Percentiles rank a stretch among this genome's conserved stretches.
Evolutionary conservation across 2,113 vertebrate genomes (phyloP).

Genomic region (Bos indicus): DNA sequence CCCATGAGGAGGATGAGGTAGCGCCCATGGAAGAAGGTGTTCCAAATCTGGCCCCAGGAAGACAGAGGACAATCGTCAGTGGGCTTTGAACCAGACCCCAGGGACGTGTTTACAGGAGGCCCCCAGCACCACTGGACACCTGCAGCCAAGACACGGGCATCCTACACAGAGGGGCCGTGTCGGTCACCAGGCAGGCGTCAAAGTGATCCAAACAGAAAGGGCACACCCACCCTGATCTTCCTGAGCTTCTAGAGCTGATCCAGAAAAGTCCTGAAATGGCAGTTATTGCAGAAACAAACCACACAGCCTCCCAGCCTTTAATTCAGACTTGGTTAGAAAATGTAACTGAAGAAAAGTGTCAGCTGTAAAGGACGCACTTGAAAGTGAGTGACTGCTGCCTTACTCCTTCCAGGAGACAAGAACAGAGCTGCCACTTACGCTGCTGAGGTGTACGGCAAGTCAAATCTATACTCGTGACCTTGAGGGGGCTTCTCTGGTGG

Average conservation of each 20-base stretch:
- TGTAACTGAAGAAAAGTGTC: neutral
- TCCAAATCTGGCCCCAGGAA: constrained; percentile 89
- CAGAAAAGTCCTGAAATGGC: neutral
- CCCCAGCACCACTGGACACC: neutral
- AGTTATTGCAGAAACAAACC: neutral
- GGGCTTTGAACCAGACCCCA: neutral
- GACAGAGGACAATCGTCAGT: neutral
- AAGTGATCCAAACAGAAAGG: neutral
- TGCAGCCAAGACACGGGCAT: accelerated
- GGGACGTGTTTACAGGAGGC: accelerated
- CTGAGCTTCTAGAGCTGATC: accelerated
- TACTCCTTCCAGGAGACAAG: neutral
- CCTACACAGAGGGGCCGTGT: accelerated
- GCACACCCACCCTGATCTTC: neutral
- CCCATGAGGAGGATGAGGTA: constrained; percentile 98
- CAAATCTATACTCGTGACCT: neutral
- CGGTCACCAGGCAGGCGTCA: accelerated
- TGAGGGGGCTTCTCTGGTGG: neutral
- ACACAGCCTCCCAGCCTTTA: neutral
- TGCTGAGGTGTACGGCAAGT: neutral
- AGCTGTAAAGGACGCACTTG: neutral
- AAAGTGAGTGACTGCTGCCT: neutral
- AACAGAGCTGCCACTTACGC: neutral
- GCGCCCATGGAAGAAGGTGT: constrained; percentile 91
- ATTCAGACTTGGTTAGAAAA: neutral